phyloP scores from a whole-genome alignment of 35 echinoderm and acorn worm species.

The Holothuria glaberrima region DNA sequence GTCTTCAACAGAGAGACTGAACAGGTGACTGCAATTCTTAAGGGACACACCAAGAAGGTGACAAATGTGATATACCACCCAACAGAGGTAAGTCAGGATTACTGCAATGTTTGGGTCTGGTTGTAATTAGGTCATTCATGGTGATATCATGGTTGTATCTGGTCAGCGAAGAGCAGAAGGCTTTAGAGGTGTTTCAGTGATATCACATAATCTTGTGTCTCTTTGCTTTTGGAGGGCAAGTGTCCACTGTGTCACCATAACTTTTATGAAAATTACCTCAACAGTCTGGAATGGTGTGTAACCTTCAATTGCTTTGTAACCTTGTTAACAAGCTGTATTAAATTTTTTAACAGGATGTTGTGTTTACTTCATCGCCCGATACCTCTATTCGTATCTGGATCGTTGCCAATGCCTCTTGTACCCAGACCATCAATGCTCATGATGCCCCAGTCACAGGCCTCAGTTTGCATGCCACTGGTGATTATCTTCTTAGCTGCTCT shows the following conservation, averaged over 20 bases:
- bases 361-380: constrained; percentile 93
- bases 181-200: too few species aligned
- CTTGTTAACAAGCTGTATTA: too few species aligned
- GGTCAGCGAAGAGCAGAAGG: not conserved
- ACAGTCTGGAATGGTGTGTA: not conserved
- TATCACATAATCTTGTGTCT: too few species aligned
- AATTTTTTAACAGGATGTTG: constrained; percentile 75
- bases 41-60: constrained; percentile 97
- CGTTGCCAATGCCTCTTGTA: constrained; percentile 78
- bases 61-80: constrained; percentile 99
- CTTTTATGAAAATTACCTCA: not conserved
- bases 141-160: too few species aligned
- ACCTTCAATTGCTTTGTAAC: not conserved
- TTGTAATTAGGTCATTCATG: too few species aligned
- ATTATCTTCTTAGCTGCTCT: constrained; percentile 95
- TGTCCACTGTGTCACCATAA: too few species aligned
- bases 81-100: constrained; percentile 68
- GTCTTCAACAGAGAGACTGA: constrained; percentile 99
- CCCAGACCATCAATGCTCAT: constrained; percentile 85
- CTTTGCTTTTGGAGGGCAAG: too few species aligned
- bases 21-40: constrained; percentile 91
- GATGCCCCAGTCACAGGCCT: constrained; percentile 91
- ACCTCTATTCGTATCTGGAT: constrained; percentile 93
- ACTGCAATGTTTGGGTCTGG: too few species aligned
- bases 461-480: constrained; percentile 93